Base-by-base conservation (phyloP, 2,888 invertebrate genomes). In the Sinopyrophorus schimmeli region DNA sequence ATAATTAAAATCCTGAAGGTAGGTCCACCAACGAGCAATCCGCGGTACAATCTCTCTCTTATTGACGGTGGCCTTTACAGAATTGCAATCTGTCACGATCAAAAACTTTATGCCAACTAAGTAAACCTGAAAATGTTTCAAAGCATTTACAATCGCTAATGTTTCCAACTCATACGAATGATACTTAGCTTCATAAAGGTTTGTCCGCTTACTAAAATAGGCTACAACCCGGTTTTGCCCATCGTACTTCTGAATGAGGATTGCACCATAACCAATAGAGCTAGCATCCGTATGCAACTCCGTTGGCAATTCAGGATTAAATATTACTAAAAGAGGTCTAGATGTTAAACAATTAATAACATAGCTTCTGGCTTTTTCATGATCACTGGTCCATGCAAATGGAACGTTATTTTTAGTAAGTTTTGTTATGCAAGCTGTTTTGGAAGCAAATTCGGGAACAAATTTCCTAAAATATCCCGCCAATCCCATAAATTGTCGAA, bases 81-180 rank as follows among this genome's bases (percentile, higher is more conserved):
- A 54, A 32, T 65, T 64, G 31, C 67, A 70, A 35, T 73, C 71
- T 1, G 64, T 67, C 2, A 62, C 39, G 1, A 68, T 47, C 6
- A 46, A 56, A 38, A 68, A 66, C 0, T 34, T 37, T 5, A 54
- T 49, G 1, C 62, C 62, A 7, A 59, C 39, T 0, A 66, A 28
- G 32, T 65, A 66, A 3, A 56, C 55, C 4, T 61, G 55, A 47
- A 67, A 65, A 46, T 63, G 50, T 23, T 55, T 38, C 1, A 67
- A 15, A 1, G 61, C 58, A 31, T 58, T 62, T 1, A 68, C 54
- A 1, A 69, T 55, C 0, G 70, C 71, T 32, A 70, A 47, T 1
- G 60, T 57, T 37, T 70, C 66, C 3, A 60, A 32, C 26, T 71
- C 66, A 9, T 63, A 60, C 2, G 60, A 59, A 14, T 62, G 60